These are phyloP conservation scores for Lysandra bellargus DNA, from an alignment of 2,888 invertebrate genomes.

Conservation along the genomic window DNA sequence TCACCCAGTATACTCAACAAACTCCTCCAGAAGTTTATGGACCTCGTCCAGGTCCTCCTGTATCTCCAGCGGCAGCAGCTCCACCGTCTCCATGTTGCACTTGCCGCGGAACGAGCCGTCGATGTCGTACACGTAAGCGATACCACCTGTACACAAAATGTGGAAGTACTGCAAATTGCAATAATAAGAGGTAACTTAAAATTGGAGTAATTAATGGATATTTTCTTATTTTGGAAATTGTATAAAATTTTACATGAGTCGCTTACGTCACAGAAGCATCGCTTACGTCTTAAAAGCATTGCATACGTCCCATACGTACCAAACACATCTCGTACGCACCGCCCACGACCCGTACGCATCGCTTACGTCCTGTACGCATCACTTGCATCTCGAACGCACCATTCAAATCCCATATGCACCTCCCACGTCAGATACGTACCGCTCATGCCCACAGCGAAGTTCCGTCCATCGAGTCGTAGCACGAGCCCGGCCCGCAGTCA, in stretches of 20 bases:
- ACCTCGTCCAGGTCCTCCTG: slow-evolving; percentile 89
- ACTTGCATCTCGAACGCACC: not conserved
- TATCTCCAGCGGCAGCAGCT: slow-evolving; percentile 89
- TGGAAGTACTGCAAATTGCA: not conserved
- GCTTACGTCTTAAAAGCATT: not conserved
- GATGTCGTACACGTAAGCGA: slow-evolving; percentile 96
- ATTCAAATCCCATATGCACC: not conserved
- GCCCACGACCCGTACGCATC: not conserved
- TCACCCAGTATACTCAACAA: slow-evolving; percentile 90
- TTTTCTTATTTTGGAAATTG: too few relatives aligned
- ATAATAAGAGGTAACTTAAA: too few relatives aligned
- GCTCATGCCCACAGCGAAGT: slow-evolving; percentile 99
- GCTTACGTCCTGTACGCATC: not conserved
- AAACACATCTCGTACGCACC: too few relatives aligned
- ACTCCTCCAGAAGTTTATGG: slow-evolving; percentile 89
- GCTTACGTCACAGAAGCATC: not conserved
- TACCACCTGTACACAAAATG: slow-evolving; percentile 81
- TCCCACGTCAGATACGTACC: not conserved
- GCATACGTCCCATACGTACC: too few relatives aligned
- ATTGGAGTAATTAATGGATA: too few relatives aligned
- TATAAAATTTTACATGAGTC: not conserved
- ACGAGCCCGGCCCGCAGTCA: slow-evolving; percentile 98
- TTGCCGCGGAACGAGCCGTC: slow-evolving; percentile 91
- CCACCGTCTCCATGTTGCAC: slow-evolving; percentile 98
- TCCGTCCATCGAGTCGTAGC: slow-evolving; percentile 96